These are phyloP conservation scores for Oceanodroma leucorhoa DNA, from an alignment of 2,797 vertebrate genomes.

Conservation along the genomic window DNA sequence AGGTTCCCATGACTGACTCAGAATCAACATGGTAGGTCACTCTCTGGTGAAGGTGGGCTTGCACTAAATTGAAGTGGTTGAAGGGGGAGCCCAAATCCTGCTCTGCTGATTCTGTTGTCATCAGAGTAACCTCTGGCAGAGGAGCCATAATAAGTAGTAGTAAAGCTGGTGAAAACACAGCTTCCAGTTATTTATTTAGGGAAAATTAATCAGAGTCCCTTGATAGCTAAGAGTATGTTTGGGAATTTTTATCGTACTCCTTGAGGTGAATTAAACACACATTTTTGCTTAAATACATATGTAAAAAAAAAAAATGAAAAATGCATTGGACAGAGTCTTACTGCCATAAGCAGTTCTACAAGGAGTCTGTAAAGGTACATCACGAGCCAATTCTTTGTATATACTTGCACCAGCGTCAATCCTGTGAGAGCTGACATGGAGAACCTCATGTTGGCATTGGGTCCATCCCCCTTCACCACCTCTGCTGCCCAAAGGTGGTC, in stretches of 20 bases:
- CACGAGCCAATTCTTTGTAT: neutral
- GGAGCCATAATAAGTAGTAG: neutral
- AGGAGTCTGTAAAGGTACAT: neutral
- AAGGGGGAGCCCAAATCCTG: neutral
- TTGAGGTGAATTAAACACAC: neutral
- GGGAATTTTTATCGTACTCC: neutral
- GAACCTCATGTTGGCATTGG: neutral
- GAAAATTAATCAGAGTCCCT: neutral
- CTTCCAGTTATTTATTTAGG: neutral
- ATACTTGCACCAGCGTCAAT: neutral
- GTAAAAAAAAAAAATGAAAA: neutral
- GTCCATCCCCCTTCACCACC: neutral
- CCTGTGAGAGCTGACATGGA: neutral
- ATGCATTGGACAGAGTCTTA: neutral
- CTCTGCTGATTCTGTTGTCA: neutral
- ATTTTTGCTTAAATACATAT: neutral
- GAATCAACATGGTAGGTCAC: neutral
- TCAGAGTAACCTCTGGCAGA: neutral
- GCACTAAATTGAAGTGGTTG: neutral
- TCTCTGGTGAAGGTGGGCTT: neutral
- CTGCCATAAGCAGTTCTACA: neutral
- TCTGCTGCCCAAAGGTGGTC: neutral
- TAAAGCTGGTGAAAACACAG: neutral
- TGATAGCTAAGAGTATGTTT: neutral
- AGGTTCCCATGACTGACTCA: neutral